A percentile compares a stretch with the other conserved stretches of the same genome.
Evolutionary conservation across 2,797 vertebrate species (phyloP).

Genomic region (Dermochelys coriacea): DNA sequence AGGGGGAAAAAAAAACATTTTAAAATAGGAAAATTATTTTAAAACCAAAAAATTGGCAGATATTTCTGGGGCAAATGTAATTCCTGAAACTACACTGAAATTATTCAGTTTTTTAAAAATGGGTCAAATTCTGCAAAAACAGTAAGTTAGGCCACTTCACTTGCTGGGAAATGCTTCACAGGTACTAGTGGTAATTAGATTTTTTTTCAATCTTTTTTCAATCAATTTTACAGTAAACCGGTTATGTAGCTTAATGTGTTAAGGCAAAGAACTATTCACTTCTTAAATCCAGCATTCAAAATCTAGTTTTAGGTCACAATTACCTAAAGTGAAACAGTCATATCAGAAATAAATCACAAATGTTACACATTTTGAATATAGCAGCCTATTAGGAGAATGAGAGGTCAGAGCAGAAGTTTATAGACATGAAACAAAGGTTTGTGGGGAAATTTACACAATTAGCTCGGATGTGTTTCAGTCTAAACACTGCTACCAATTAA

Average conservation of each 20-base stretch:
- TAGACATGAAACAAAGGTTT: not conserved
- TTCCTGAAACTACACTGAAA: not conserved
- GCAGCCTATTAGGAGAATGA: not conserved
- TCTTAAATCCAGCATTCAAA: not conserved
- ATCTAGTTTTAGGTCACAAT: not conserved
- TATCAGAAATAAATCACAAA: too few species aligned
- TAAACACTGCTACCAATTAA: not conserved
- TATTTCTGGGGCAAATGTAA: not conserved
- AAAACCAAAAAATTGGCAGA: not conserved
- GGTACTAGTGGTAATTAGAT: not conserved
- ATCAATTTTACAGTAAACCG: not conserved
- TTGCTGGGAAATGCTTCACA: not conserved
- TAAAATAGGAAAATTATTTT: not conserved
- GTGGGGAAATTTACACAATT: not conserved
- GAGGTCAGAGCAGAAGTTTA: not conserved
- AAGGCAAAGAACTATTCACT: not conserved
- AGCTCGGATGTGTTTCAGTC: not conserved
- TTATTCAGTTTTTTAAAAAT: not conserved
- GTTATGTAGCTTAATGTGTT: not conserved
- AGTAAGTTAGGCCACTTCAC: not conserved
- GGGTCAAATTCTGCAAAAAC: not conserved
- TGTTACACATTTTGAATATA: too few species aligned
- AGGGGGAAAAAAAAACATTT: fast-evolving
- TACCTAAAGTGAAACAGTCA: not conserved
- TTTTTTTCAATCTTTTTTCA: too few species aligned